These are phyloP conservation scores for Madoqua kirkii DNA, from an alignment of 2,113 vertebrate species.

Conservation along the genomic window DNA sequence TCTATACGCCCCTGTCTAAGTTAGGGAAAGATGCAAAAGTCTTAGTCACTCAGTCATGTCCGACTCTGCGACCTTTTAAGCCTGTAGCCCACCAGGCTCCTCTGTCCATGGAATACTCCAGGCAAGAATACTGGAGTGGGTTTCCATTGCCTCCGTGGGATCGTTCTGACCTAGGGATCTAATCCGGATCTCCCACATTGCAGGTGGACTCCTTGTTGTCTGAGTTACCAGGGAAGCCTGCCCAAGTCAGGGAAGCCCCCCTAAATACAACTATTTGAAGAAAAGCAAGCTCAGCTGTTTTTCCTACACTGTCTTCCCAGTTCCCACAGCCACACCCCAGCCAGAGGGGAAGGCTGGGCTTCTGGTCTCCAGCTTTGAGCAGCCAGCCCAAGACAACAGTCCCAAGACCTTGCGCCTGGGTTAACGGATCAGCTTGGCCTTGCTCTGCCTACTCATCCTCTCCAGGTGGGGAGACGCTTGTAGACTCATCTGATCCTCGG, in stretches of 20 bases:
- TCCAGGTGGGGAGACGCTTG: background rate
- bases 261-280: background rate
- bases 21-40: background rate
- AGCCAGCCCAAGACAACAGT: background rate
- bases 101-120: background rate
- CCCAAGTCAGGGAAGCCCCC: background rate
- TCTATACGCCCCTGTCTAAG: background rate
- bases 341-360: background rate
- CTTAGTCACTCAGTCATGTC: background rate
- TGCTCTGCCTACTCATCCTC: background rate
- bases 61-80: background rate
- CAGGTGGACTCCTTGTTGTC: background rate
- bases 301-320: background rate
- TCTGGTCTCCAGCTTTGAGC: background rate
- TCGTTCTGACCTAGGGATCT: background rate
- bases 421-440: background rate
- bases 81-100: background rate
- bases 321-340: rapidly evolving
- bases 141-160: background rate
- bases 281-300: background rate
- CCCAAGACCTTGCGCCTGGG: rapidly evolving
- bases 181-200: background rate
- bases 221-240: background rate
- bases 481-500: background rate
- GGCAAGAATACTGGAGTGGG: background rate